Percentiles rank a stretch among this genome's conserved stretches.
Conservation (phyloP, 2,888 invertebrate species). For the Tribolium freemani region DNA sequence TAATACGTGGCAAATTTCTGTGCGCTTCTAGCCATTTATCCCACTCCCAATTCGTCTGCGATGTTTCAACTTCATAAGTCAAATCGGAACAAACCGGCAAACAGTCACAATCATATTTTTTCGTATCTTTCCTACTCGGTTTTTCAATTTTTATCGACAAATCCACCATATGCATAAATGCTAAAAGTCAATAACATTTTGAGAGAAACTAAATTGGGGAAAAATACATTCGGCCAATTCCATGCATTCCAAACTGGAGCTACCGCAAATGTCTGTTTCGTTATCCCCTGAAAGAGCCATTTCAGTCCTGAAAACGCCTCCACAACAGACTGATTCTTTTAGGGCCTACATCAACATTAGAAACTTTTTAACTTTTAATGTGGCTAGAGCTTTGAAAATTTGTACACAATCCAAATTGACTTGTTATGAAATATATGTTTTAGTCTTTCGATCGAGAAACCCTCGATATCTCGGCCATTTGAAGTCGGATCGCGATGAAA, state of each 20-base stretch:
- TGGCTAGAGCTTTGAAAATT: no score
- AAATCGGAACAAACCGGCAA: slow-evolving; percentile 77
- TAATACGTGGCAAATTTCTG: slow-evolving; percentile 1
- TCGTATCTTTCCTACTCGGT: background rate
- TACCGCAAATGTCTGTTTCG: slow-evolving; percentile 72
- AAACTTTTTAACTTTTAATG: no score
- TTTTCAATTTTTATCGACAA: background rate
- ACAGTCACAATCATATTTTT: slow-evolving; percentile 68
- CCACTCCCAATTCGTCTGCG: slow-evolving; percentile 76
- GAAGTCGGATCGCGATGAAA: no score
- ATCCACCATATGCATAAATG: background rate
- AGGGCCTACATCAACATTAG: no score
- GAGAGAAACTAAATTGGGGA: background rate
- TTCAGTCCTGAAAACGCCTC: background rate
- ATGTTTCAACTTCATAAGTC: slow-evolving; percentile 77
- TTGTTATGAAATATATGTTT: no score
- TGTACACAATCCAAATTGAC: no score
- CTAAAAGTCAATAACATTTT: background rate
- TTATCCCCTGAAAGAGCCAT: slow-evolving; percentile 66
- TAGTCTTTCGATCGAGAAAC: no score
- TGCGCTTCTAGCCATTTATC: slow-evolving; percentile 47
- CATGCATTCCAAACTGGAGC: slow-evolving; percentile 70
- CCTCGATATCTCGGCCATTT: no score
- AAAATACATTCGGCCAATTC: slow-evolving; percentile 60
- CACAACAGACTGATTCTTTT: no score